Conservation (phyloP, 2,888 invertebrate species). For the Metopia argyrocephala region DNA sequence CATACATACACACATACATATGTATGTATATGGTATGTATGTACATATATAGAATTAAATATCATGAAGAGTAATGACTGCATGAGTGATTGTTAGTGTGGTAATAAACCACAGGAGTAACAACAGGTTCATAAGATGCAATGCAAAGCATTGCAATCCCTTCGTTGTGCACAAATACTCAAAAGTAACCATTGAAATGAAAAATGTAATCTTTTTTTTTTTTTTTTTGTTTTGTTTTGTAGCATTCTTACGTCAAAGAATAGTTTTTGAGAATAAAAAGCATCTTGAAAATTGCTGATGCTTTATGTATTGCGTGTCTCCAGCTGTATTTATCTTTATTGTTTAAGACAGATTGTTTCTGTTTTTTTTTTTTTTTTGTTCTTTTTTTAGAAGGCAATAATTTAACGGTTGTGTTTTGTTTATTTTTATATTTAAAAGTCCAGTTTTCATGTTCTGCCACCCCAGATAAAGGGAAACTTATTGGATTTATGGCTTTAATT, state of each 20-base stretch:
- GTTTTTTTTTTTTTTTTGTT: neutral
- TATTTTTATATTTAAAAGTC: conserved; percentile 11
- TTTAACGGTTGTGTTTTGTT: conserved; percentile 65
- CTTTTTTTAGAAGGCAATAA: conserved; percentile 52
- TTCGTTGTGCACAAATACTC: neutral
- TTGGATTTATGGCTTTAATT: conserved; percentile 68
- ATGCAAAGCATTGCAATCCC: neutral
- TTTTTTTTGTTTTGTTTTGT: too few species aligned
- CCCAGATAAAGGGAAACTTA: conserved; percentile 49
- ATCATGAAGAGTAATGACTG: neutral
- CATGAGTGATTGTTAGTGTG: neutral
- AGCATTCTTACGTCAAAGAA: conserved; percentile 43
- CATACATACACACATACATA: too few species aligned
- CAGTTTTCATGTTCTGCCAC: conserved; percentile 38
- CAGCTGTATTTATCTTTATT: conserved; percentile 39
- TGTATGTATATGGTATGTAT: conserved; percentile 20
- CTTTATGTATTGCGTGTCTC: conserved; percentile 24
- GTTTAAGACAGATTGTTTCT: conserved; percentile 16
- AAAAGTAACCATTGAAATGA: conserved; percentile 21
- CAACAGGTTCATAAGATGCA: conserved; percentile 59
- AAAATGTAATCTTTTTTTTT: conserved; percentile 38
- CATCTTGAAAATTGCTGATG: conserved; percentile 1
- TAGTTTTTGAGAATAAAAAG: conserved; percentile 34
- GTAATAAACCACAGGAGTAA: conserved; percentile 53
- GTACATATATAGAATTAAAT: neutral